Base-by-base conservation (phyloP, 64 coral and sea anemone species). In the Hydrozoanthus tunicans region DNA sequence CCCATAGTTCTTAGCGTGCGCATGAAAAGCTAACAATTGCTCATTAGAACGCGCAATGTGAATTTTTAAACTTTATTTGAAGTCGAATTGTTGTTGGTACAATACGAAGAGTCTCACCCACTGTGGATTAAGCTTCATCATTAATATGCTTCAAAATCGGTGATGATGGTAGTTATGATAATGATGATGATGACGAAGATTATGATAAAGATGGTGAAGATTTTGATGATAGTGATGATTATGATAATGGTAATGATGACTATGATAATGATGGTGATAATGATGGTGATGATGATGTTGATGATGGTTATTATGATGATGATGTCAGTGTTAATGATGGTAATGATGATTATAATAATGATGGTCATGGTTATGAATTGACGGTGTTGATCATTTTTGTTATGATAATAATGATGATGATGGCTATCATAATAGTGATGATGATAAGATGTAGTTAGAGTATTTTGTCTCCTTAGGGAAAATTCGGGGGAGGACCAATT, bases 401-500 rank as follows among this genome's bases (percentile, higher is more conserved):
- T 14, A 17, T 20, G 53, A 32, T 81, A 23, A 43, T 11, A 12
- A 62, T 26, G 58, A 59, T 81, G 59, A 51, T 81, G 58, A 11
- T 43, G 25, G 32, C 32, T 20, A 81, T 63, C 6, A 78, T 17
- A 11, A 27, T 63, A 10, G n/a, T 51, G 11, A 25, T 74, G 5
- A 53, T 51, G 25, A 9, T 43, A 9, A 58, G 32, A 43, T 43
- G 2, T 43, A 0, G 32, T 73, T 9, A 60, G 6, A 5, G 13
- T 60, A 9, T 86, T 5, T 59, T 60, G 74, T 61, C 74, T 73
- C 56, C 80, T 17, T 73, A 96, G 82, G 79, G 73, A 11, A 93
- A 92, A 59, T 99, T 95, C 68, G 62, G 62, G 3, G 94, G 90
- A n/a, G 92, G 91, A 23, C 73, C 73, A 56, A 70, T 99, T 4